Base-by-base conservation (phyloP, 2,113 vertebrate species). In the Furnarius figulus region DNA sequence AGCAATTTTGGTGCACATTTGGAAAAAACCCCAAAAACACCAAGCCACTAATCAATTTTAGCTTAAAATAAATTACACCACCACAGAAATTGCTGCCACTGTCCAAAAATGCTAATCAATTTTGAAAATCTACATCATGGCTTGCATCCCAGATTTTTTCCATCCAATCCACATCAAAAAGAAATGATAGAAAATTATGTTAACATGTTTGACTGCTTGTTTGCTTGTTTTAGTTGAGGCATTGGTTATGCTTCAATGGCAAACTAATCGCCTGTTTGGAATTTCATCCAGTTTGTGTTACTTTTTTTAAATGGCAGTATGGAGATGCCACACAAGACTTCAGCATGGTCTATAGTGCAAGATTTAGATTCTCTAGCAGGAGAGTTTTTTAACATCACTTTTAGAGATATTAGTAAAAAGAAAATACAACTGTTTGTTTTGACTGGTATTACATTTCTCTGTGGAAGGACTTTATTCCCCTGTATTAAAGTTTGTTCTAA, bases 151-250 rank as follows among this genome's bases (percentile, higher is more conserved):
- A 98, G 97, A 97, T 95, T 97, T 95, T 62, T 97, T 97, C 95
- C 87, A 94, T 97, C 94, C 96, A 91, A 97, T 95, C 97, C 97
- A 93, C 95, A 97, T 98, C 97, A 98, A 97, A 97, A 78, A 93
- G 96, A 97, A 97, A 97, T 97, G 97, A 98, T 98, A 96, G 95
- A 85, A 97, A 97, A 98, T 97, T 58, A 97, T 96, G 98, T 98
- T 97, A 97, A 96, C 97, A 97, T 94, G 96, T 97, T 97, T 40
- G 1, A 96, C 91, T 78, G 81, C 95, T 97, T 97, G 97, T 98
- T 97, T 97, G 96, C 97, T 97, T 97, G 92, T 97, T 98, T 97
- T 95, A 93, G 92, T 96, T 72, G 95, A 96, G 88, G 84, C 94
- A 87, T 88, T 94, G 95, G 97, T 97, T 96, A 98, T 95, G 98